phyloP scores from a whole-genome alignment of 2,113 vertebrate genomes.

The Genyomyrus donnyi region DNA sequence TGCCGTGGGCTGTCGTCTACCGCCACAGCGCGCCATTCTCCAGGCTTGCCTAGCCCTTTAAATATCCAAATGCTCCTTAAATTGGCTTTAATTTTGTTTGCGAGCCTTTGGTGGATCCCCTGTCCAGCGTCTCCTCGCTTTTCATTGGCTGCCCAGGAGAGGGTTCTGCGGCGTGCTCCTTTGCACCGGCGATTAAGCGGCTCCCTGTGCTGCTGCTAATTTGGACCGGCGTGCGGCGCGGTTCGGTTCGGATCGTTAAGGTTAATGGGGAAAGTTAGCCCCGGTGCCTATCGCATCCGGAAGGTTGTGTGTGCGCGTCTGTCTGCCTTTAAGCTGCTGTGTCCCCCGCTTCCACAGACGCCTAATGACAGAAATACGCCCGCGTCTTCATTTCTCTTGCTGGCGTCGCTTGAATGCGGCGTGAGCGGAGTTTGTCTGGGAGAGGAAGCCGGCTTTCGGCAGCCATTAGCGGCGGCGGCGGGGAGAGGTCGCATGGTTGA shows the following conservation, averaged over 20 bases:
- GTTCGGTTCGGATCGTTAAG: neutral
- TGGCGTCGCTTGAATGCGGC: neutral
- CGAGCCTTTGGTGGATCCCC: neutral
- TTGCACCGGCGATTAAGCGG: neutral
- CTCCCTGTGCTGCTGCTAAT: neutral
- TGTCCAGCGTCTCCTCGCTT: neutral
- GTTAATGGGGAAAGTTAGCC: neutral
- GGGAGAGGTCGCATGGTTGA: neutral
- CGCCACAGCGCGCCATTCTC: neutral
- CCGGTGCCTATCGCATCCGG: neutral
- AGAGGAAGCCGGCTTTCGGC: neutral
- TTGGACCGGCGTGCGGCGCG: neutral
- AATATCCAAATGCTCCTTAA: neutral
- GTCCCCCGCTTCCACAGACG: neutral
- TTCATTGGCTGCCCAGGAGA: neutral
- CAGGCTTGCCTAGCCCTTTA: slow-evolving; percentile 5
- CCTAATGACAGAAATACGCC: neutral
- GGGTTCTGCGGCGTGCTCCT: neutral
- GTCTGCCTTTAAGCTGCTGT: neutral
- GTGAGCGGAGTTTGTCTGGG: neutral
- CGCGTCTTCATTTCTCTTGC: neutral
- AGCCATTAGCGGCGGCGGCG: neutral
- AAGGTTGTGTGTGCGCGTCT: neutral
- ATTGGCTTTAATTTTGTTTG: neutral
- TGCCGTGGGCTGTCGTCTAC: neutral